Percentiles rank a stretch among this genome's conserved stretches.
phyloP scores from a whole-genome alignment of 1,140 invertebrate genomes.

The Magallana angulata region DNA sequence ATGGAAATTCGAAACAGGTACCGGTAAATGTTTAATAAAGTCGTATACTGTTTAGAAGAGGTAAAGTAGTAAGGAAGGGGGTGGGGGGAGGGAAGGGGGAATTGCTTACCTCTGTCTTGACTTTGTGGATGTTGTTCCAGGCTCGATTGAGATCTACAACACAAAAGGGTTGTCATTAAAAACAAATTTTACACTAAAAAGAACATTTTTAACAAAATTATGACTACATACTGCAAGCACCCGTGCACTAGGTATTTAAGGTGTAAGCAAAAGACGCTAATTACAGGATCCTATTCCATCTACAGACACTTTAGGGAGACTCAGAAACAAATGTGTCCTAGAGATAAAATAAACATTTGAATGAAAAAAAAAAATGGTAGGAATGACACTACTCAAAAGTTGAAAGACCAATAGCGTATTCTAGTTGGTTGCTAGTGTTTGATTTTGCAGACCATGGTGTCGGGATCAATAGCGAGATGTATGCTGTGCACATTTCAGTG shows the following conservation, averaged over 20 bases:
- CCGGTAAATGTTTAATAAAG: too few relatives aligned
- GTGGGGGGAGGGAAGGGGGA: too few relatives aligned
- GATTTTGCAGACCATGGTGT: background rate
- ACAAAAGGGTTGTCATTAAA: background rate
- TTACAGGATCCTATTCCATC: background rate
- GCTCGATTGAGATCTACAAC: conserved; percentile 45
- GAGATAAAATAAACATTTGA: conserved; percentile 18
- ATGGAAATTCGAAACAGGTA: too few relatives aligned
- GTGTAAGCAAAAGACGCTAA: background rate
- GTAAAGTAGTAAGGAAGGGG: background rate
- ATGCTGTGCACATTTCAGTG: background rate
- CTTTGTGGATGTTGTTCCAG: conserved; percentile 44
- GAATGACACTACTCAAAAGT: background rate
- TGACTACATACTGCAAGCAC: background rate
- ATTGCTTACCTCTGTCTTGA: conserved; percentile 39
- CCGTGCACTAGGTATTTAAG: too few relatives aligned
- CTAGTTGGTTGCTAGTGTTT: background rate
- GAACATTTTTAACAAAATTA: background rate
- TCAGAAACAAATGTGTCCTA: too few relatives aligned
- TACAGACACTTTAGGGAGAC: too few relatives aligned
- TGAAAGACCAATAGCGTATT: background rate
- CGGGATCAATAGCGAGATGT: background rate
- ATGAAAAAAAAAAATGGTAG: background rate
- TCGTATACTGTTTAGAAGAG: too few relatives aligned
- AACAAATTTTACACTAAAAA: background rate